These are phyloP conservation scores for Apamea anceps DNA, from an alignment of 2,888 invertebrate genomes.

Conservation along the genomic window DNA sequence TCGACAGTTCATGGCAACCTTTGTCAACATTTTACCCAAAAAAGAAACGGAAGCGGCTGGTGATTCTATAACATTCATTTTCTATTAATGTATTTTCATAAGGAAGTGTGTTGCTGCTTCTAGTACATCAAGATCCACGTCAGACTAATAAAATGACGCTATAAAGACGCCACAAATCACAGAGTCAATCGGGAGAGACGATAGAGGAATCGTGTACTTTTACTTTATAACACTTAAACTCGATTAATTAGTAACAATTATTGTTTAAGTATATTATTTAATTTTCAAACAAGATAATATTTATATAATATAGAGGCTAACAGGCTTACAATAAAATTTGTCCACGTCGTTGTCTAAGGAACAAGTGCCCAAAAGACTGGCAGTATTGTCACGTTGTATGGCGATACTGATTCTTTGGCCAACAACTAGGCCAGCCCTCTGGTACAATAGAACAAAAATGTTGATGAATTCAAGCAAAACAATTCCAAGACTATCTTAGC, in stretches of 20 bases:
- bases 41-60: too few relatives aligned
- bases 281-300: too few relatives aligned
- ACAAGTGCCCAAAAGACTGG: too few relatives aligned
- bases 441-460: background rate
- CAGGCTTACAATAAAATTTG: too few relatives aligned
- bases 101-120: background rate
- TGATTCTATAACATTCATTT: too few relatives aligned
- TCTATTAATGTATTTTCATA: too few relatives aligned
- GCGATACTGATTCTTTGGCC: too few relatives aligned
- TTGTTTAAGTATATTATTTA: background rate
- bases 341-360: too few relatives aligned
- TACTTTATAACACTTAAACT: conserved; percentile 18
- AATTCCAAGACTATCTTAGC: background rate
- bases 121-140: conserved; percentile 40
- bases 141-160: conserved; percentile 57
- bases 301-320: too few relatives aligned
- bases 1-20: too few relatives aligned
- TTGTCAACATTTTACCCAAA: background rate
- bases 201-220: conserved; percentile 14
- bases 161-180: conserved; percentile 58
- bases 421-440: too few relatives aligned
- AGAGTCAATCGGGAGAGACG: conserved; percentile 31
- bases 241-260: conserved; percentile 17
- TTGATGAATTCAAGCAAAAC: background rate
- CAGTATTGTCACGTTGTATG: too few relatives aligned